Evolutionary conservation across 2,113 vertebrate genomes (phyloP), one percentile per base, ranked within the genome.

Genomic region (Pelecanoides urinatrix): DNA sequence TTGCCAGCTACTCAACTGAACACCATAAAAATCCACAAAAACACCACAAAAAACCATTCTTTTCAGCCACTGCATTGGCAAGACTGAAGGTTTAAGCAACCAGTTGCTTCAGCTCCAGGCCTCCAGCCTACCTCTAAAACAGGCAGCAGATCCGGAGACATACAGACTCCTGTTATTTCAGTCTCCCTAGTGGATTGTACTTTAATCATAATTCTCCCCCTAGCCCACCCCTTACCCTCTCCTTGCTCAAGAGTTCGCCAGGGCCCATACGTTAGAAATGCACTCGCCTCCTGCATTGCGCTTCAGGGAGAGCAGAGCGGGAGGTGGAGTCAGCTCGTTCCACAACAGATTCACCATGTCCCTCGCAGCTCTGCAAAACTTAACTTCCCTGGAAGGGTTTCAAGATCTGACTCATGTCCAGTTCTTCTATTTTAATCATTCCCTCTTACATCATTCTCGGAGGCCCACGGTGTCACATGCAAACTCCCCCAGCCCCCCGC

Each of bases 351-450:
- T 96, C 95, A 67, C 88, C 76, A 26, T 89, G 90, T 97, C 94
- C 84, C 93, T 90, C 86, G 79, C 84, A 92, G 92, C 93, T 96
- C 94, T 89, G 84, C 92, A 91, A 94, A 96, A 94, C 92, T 84
- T 88, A 79, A 91, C 91, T 97, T 90, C 80, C 63, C 85, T 97
- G 97, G 97, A 97, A 93, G 34, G 45, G 30, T 91, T 97, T 97
- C 97, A 97, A 97, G 86, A 11, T 93, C 95, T 98, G 97, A 97
- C 96, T 98, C 97, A 98, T 22, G 90, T 96, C 96, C 97, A 97
- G 79, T 75, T 86, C 74, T 87, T 96, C 97, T 98, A 96, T 97
- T 97, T 97, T 97, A 97, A 97, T 97, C 96, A 73, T 94, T 84
- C 78, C 93, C 95, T 96, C 94, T 97, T 95, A 97, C 97, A 97